A percentile compares a stretch with the other conserved stretches of the same genome.
These are phyloP conservation scores for Anoura caudifer DNA, from an alignment of 2,113 vertebrate genomes.

Conservation along the genomic window DNA sequence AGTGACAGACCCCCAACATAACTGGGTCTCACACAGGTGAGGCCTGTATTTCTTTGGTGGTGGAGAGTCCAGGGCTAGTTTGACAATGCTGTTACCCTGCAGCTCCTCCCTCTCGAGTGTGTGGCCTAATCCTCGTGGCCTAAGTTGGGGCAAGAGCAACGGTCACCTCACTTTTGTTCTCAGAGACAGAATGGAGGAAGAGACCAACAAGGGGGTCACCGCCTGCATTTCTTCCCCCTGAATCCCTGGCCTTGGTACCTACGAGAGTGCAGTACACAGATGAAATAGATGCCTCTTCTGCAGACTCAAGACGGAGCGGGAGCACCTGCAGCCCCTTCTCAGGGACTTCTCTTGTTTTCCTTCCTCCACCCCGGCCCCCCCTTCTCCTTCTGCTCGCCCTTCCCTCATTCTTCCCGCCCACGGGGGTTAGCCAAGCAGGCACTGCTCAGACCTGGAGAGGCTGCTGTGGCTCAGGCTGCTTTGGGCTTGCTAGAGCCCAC, in stretches of 20 bases:
- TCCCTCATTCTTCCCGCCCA: no score
- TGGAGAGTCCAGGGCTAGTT: neutral
- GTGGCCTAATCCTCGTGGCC: neutral
- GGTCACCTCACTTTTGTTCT: neutral
- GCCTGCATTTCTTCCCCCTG: neutral
- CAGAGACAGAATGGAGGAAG: neutral
- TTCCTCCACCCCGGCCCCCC: neutral
- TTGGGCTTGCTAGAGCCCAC: neutral
- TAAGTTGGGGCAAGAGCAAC: neutral
- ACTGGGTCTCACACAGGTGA: neutral
- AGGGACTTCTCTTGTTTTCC: neutral
- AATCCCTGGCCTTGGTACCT: neutral
- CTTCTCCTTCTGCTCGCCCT: neutral
- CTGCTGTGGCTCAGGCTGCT: neutral
- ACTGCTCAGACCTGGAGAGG: neutral
- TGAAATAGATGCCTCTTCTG: neutral
- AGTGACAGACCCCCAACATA: neutral
- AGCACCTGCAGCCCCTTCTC: neutral
- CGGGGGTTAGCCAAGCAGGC: neutral
- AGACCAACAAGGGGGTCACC: neutral
- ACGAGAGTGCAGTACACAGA: neutral
- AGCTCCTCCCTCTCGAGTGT: fast-evolving
- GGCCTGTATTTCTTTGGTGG: neutral
- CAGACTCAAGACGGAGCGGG: neutral
- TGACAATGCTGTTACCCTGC: neutral